Conservation (phyloP, 2,113 vertebrate genomes). For the Esox niger region DNA sequence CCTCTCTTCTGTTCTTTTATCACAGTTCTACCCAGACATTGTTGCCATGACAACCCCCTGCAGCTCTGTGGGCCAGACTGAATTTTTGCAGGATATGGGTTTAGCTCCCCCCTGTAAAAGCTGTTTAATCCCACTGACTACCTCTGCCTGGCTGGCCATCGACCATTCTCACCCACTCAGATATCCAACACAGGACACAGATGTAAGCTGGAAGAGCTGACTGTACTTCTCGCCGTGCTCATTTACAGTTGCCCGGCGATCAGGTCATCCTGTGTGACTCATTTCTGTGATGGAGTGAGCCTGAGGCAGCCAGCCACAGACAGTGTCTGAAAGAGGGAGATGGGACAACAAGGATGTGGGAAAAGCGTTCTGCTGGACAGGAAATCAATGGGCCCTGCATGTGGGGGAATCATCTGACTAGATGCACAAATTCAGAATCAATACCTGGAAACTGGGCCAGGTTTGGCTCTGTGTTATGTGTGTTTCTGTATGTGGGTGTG, state of each 20-base stretch:
- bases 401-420: conserved; percentile 37
- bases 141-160: background rate
- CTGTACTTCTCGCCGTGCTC: background rate
- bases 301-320: too few species aligned
- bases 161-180: background rate
- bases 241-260: background rate
- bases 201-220: too few species aligned
- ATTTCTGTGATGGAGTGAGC: too few species aligned
- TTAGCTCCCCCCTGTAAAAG: conserved; percentile 25
- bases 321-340: background rate
- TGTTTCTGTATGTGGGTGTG: background rate
- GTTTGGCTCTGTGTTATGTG: conserved; percentile 14
- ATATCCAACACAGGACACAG: background rate
- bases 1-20: conserved; percentile 14
- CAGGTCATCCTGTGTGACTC: too few species aligned
- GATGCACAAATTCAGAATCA: conserved; percentile 42
- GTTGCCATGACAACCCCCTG: conserved; percentile 67
- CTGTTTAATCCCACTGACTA: background rate
- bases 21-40: conserved; percentile 43
- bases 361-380: conserved; percentile 37
- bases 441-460: conserved; percentile 57
- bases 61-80: conserved; percentile 22
- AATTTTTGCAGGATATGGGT: conserved; percentile 41
- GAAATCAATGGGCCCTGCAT: conserved; percentile 44
- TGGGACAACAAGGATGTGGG: conserved; percentile 4